Evolutionary conservation across 1,140 invertebrate species (phyloP).

Genomic region (Mesaphorura yosii): DNA sequence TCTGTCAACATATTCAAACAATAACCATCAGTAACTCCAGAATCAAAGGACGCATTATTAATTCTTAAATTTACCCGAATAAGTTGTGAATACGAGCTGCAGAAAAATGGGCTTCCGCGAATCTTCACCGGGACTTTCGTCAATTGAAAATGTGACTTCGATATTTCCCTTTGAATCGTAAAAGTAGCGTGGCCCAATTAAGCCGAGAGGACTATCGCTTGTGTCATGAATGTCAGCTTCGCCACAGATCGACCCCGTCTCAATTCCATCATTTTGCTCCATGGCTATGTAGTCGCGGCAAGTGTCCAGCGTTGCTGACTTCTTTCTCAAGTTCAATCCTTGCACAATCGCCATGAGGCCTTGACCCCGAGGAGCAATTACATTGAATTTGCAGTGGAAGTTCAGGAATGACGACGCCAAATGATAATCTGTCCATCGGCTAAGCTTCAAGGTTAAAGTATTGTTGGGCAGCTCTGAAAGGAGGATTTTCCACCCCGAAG

Average conservation of each 20-base stretch:
- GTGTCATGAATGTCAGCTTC: neutral
- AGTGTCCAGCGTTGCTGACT: neutral
- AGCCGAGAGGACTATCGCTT: neutral
- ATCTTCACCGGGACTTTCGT: conserved; percentile 2
- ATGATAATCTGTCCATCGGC: conserved; percentile 10
- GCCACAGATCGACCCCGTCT: conserved; percentile 15
- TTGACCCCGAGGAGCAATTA: conserved; percentile 13
- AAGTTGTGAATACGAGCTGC: conserved; percentile 15
- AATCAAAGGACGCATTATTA: no score
- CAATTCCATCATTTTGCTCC: conserved; percentile 10
- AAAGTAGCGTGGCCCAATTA: conserved; percentile 12
- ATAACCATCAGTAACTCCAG: no score
- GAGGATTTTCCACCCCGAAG: conserved; percentile 6
- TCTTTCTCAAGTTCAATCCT: conserved; percentile 8
- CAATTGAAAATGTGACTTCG: conserved; percentile 14
- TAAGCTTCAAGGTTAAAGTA: conserved; percentile 14
- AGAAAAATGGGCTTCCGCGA: conserved; percentile 8
- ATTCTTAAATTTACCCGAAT: conserved; percentile 6
- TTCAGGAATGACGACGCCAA: conserved; percentile 6
- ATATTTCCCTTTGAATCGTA: conserved; percentile 17
- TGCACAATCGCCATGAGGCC: conserved; percentile 20
- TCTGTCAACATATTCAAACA: no score
- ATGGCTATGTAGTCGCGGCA: conserved; percentile 16
- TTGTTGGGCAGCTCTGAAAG: conserved; percentile 12
- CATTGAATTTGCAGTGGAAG: conserved; percentile 16